Evolutionary conservation across 2,888 invertebrate species (phyloP), one percentile per base, ranked within the genome.

Genomic region (Pristionchus exspectatus): DNA sequence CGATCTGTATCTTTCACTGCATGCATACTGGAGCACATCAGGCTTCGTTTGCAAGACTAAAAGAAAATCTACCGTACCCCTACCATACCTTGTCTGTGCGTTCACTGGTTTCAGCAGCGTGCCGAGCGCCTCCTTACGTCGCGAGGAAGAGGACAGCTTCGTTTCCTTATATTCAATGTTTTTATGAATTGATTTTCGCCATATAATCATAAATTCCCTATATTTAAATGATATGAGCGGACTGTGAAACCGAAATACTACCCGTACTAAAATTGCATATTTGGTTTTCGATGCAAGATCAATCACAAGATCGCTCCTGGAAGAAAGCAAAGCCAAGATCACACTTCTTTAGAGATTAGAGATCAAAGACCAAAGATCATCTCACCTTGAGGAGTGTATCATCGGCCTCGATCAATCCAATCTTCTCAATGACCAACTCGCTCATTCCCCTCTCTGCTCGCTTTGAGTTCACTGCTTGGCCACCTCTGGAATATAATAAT

Each of bases 391-490:
- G 95, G 0, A 95, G 95, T 69, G 95, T 95, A 92, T 96, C 96
- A 3, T 96, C 95, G 44, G 95, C 95, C 81, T 97, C 96, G 0
- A 97, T 96, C 89, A 99, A 95, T 44, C 96, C 96, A 89, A 99
- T 97, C 0, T 97, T 96, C 93, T 97, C 96, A 33, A 97, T 96
- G 38, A 97, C 97, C 92, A 99, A 95, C 14, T 96, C 95, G 0
- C 95, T 95, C 63, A 98, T 96, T 54, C 95, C 95, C 95, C 91
- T 90, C 69, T 95, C 94, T 89, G 24, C 16, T 27, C 87, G 24
- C 69, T 87, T 87, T 2, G 18, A 10, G 27, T 87, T 87, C 24
- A 87, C 87, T 27, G 87, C 87, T 16, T 66, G 33, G n/a, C 87
- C 87, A 30, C 85, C 66, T 89, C 69, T 90, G 54, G 1, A 90